Evolutionary conservation across 1,140 invertebrate genomes (phyloP), one percentile per base, ranked within the genome.

Genomic region (Drosophila arawakana): DNA sequence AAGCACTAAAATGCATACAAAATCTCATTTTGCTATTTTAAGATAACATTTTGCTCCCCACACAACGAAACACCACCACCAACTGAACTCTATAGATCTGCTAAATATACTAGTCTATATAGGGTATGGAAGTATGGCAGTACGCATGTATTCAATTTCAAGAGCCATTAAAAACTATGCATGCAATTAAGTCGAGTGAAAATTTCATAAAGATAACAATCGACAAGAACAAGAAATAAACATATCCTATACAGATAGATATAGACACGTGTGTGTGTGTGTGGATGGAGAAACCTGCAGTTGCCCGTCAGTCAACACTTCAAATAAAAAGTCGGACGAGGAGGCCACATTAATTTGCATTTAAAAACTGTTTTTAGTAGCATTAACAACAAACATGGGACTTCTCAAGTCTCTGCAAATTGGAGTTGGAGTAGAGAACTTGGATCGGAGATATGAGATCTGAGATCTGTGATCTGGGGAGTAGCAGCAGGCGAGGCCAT

Each of bases 121-220:
- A n/a, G 61, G 4, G 13, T 66, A 34, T 50, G 18, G 49, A 10
- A 34, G 21, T 55, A 21, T 1, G 0, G 18, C 2, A 15, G 18
- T 21, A 35, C 43, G 46, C 15, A 34, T 55, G 68, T 61, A 77
- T 89, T 88, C 77, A 88, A 88, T 88, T 88, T 88, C 84, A 88
- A 89, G 84, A 88, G 84, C 81, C 84, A 88, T 88, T 88, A 89
- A 88, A 84, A 82, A 78, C 74, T 73, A 79, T 89, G 84, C 84
- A 90, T 88, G 84, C 85, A 88, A 88, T 88, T 88, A 88, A 88
- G 81, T 88, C 84, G 83, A 88, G 78, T 88, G 84, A 88, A 88
- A 88, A 89, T 88, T 88, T 88, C 85, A 89, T 84, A 89, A 81
- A 88, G 84, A 88, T 88, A 88, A 89, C 84, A 89, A 89, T 88